Conservation (phyloP, 2,797 vertebrate genomes). For the Typhlichthys eigenmanni region DNA sequence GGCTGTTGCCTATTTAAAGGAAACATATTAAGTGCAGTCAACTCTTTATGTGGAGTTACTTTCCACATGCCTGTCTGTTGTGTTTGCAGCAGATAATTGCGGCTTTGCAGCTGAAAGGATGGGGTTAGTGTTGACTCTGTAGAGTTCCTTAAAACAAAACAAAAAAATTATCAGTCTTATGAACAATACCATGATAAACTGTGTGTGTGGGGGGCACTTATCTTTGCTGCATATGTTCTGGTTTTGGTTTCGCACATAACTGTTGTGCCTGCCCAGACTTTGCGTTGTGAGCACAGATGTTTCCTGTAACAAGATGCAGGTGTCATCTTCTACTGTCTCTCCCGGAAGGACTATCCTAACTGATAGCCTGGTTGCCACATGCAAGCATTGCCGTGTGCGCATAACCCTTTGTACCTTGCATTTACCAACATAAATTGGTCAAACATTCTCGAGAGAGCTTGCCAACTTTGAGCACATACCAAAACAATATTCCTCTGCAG, state of each 20-base stretch:
- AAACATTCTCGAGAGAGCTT: too few species aligned
- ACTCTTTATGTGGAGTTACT: conserved; percentile 10
- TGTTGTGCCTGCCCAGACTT: conserved; percentile 39
- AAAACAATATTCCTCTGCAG: too few species aligned
- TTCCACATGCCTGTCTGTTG: conserved; percentile 27
- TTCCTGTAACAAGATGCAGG: conserved; percentile 59
- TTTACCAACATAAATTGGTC: conserved; percentile 8
- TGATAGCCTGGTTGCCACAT: conserved; percentile 34
- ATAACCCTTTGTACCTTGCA: conserved; percentile 14
- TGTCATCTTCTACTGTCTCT: conserved; percentile 52
- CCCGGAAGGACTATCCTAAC: conserved; percentile 57
- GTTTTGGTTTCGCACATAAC: conserved; percentile 61
- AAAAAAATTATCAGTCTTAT: conserved; percentile 29
- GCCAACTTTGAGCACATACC: too few species aligned
- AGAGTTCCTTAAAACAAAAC: conserved; percentile 22
- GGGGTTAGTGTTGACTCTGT: conserved; percentile 37
- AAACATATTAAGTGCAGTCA: conserved; percentile 2
- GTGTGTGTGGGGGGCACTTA: conserved; percentile 5
- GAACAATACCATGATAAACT: conserved; percentile 12
- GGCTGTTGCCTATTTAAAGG: conserved; percentile 29
- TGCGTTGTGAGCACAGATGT: conserved; percentile 69
- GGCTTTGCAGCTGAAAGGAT: conserved; percentile 41
- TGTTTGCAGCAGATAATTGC: conserved; percentile 27
- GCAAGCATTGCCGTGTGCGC: conserved; percentile 4
- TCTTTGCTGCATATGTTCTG: conserved; percentile 34